Evolutionary conservation across 2,888 invertebrate genomes (phyloP).

Genomic region (Rhagophthalmus giganteus): DNA sequence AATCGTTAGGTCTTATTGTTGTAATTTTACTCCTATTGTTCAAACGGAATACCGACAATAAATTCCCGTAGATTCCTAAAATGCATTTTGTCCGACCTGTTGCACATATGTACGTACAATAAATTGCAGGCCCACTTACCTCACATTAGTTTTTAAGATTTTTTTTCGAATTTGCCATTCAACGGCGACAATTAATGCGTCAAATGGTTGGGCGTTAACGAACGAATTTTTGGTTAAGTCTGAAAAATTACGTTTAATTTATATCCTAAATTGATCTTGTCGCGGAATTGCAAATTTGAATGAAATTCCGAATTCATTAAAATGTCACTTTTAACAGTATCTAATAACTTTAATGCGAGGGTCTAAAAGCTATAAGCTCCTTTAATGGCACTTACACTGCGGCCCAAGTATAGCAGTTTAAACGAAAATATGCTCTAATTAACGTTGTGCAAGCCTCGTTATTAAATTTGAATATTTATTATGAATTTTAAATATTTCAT

Average conservation of each 20-base stretch:
- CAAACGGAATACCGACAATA: no score
- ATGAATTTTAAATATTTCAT: slow-evolving; percentile 4
- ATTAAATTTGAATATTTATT: slow-evolving; percentile 25
- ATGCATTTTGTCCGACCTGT: no score
- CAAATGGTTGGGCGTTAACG: not conserved
- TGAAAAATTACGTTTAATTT: slow-evolving; percentile 5
- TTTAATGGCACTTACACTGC: slow-evolving; percentile 25
- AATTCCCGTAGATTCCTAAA: no score
- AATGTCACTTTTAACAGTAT: slow-evolving; percentile 17
- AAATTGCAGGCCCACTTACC: no score
- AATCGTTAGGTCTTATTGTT: no score
- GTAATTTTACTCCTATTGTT: no score
- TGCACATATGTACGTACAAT: no score
- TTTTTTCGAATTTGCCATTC: no score
- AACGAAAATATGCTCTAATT: slow-evolving; percentile 24
- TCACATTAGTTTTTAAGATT: no score
- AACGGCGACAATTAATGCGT: no score
- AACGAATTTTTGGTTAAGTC: not conserved
- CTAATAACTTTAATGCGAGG: slow-evolving; percentile 21
- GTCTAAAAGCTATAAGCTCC: slow-evolving; percentile 21
- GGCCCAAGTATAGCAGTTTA: slow-evolving; percentile 19
- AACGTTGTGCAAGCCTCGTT: slow-evolving; percentile 10
- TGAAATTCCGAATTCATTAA: slow-evolving; percentile 18
- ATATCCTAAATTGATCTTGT: slow-evolving; percentile 8
- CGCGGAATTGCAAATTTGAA: slow-evolving; percentile 18